Conservation (phyloP, 2,888 invertebrate species). For the Phragmatobia fuliginosa region DNA sequence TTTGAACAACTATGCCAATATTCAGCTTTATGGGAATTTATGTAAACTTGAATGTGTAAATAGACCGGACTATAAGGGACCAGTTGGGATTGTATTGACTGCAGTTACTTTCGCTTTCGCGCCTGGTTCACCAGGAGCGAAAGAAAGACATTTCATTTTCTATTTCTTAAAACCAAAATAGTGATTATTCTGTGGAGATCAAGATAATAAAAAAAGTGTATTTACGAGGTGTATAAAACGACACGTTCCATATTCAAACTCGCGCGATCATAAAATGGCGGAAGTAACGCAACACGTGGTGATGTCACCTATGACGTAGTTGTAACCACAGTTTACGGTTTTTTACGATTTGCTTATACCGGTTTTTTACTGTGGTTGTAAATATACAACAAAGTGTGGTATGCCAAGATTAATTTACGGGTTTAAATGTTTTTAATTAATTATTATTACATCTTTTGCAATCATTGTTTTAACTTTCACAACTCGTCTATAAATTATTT, state of each 20-base stretch:
- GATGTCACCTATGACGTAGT: conserved; percentile 39
- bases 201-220: conserved; percentile 25
- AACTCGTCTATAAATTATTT: background rate
- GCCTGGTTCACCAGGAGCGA: no score
- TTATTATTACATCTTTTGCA: conserved; percentile 1
- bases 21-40: no score
- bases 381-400: conserved; percentile 40
- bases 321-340: conserved; percentile 33
- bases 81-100: no score
- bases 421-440: conserved; percentile 18
- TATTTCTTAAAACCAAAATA: background rate
- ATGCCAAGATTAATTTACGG: conserved; percentile 28
- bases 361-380: conserved; percentile 40
- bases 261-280: conserved; percentile 47
- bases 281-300: conserved; percentile 46
- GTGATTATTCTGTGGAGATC: conserved; percentile 8
- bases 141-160: background rate
- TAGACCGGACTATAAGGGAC: no score
- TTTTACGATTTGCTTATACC: conserved; percentile 25
- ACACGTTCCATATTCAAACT: conserved; percentile 47
- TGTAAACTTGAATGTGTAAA: no score
- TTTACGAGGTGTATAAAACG: conserved; percentile 21
- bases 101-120: no score
- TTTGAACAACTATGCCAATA: no score
- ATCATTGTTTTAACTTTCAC: background rate